Percentiles rank a stretch among this genome's conserved stretches.
These are phyloP conservation scores for Tenthredo scrophulariae DNA, from an alignment of 2,888 invertebrate species.

Conservation along the genomic window DNA sequence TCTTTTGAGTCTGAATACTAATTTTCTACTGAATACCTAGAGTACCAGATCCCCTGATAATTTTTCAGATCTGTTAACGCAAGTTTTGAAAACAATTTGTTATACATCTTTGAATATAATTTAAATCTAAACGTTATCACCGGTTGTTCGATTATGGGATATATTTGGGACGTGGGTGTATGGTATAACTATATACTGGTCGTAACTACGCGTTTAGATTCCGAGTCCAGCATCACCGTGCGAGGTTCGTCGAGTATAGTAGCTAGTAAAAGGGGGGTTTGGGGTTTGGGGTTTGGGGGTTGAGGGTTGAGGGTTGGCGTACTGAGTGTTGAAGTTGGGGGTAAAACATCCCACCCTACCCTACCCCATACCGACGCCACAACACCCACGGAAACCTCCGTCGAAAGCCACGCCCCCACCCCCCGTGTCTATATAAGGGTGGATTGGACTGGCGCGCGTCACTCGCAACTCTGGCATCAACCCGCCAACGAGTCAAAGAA, in stretches of 20 bases:
- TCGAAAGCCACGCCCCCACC: slow-evolving; percentile 57
- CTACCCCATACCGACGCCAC: slow-evolving; percentile 9
- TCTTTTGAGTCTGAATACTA: too few species aligned
- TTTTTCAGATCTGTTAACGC: too few species aligned
- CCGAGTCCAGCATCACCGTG: background rate
- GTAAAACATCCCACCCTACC: background rate
- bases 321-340: background rate
- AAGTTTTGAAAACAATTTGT: too few species aligned
- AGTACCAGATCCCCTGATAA: too few species aligned
- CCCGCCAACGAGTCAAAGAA: slow-evolving; percentile 39
- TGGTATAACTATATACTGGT: background rate
- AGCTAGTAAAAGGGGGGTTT: background rate
- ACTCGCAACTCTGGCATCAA: slow-evolving; percentile 69
- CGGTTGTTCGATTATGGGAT: background rate
- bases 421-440: slow-evolving; percentile 74
- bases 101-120: background rate
- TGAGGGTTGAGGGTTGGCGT: background rate
- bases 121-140: background rate
- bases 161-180: background rate
- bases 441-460: slow-evolving; percentile 66
- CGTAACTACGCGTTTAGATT: background rate
- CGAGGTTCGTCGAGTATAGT: slow-evolving; percentile 8
- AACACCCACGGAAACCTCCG: slow-evolving; percentile 38
- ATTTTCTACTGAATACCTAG: too few species aligned
- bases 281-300: background rate